Base-by-base conservation (phyloP, 2,888 invertebrate species). In the Torymus auratus region DNA sequence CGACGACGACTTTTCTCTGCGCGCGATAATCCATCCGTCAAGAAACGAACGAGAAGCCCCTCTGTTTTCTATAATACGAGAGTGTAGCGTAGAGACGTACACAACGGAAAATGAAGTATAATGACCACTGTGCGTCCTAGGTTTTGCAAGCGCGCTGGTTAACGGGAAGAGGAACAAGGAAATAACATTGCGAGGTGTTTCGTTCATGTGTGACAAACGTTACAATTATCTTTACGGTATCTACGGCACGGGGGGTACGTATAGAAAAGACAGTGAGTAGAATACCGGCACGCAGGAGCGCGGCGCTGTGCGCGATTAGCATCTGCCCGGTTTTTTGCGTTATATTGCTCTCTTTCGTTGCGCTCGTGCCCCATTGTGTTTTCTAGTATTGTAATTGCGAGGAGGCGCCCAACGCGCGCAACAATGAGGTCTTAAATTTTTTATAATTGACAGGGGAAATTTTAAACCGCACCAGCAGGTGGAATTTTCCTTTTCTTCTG, bases 191-290 rank as follows among this genome's bases (percentile, higher is more conserved):
- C 64, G 70, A 69, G 73, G 50, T 70, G 72, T 83, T 83, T 83
- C 80, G 78, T 82, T 78, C 81, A 72, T 78, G 79, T 84, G 78
- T 82, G 80, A 82, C 82, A 80, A 82, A 83, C 82, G 80, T 82
- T 82, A 77, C 82, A 82, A 85, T 83, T 83, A 82, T 82, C 71
- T 79, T 83, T 82, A 80, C 82, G 81, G 83, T 81, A 78, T 73
- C 77, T 76, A 64, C 23, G 64, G 65, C 41, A 41, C 41, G 41
- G 41, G 41, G 41, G 41, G 41, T 41, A 41, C 7, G 7, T 41
- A 41, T 41, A 41, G 41, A 41, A 41, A 41, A 7, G 7, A 5
- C 5, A 41, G 41, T 41, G 41, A 41, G 41, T 41, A 41, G 41
- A 41, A 41, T 41, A 41, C 41, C 41, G 41, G 41, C 28, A 28